Conservation (phyloP, 2,888 invertebrate species). For the Lypha dubia region DNA sequence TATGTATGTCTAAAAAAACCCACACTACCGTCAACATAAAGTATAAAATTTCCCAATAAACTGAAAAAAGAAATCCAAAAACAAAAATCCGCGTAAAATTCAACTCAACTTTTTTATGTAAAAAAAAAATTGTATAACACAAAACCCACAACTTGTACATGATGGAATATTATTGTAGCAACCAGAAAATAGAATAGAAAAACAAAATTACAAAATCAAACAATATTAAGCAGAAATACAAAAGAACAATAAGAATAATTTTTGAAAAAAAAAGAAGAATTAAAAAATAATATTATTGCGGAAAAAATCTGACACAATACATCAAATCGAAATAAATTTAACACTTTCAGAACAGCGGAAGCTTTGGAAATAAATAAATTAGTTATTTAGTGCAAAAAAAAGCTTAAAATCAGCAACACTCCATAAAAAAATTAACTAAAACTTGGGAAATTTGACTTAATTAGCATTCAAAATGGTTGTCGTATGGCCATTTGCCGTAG, state of each 20-base stretch:
- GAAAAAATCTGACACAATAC: conserved; percentile 43
- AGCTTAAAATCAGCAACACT: neutral
- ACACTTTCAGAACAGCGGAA: conserved; percentile 5
- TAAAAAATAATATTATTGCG: conserved; percentile 29
- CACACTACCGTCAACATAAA: conserved; percentile 20
- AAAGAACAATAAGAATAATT: conserved; percentile 59
- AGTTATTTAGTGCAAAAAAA: too few relatives aligned
- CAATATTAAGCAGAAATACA: conserved; percentile 48
- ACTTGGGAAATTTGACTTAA: too few relatives aligned
- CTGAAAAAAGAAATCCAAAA: conserved; percentile 7
- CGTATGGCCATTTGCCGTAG: too few relatives aligned
- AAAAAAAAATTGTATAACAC: neutral
- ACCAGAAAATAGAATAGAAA: conserved; percentile 19
- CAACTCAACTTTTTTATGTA: conserved; percentile 13
- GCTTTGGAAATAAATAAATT: neutral
- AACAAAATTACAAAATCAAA: conserved; percentile 42
- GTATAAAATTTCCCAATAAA: conserved; percentile 34
- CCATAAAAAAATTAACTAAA: neutral
- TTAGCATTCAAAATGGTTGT: too few relatives aligned
- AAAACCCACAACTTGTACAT: conserved; percentile 37
- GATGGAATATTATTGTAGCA: conserved; percentile 6
- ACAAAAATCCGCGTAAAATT: conserved; percentile 52
- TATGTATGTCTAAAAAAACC: conserved; percentile 7
- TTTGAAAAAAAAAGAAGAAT: conserved; percentile 12
- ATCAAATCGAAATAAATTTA: conserved; percentile 33